Evolutionary conservation across 2,888 invertebrate species (phyloP).

Genomic region (Deilephila elpenor): DNA sequence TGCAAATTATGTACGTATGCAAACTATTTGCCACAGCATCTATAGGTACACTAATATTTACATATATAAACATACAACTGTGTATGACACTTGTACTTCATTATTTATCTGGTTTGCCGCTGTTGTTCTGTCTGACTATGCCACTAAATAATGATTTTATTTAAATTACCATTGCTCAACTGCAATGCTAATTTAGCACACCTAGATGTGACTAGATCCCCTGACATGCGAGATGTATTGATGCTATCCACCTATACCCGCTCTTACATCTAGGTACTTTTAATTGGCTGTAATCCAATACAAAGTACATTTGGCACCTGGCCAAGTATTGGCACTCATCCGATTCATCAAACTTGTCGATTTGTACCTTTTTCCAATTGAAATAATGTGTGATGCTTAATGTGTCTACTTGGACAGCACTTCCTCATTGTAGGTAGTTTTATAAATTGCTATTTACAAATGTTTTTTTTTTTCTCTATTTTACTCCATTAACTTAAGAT

Average conservation of each 20-base stretch:
- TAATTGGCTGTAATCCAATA: slow-evolving; percentile 84
- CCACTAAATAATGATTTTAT: slow-evolving; percentile 43
- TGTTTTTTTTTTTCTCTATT: background rate
- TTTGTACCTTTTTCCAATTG: slow-evolving; percentile 79
- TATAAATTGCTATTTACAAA: background rate
- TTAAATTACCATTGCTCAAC: slow-evolving; percentile 58
- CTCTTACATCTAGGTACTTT: slow-evolving; percentile 72
- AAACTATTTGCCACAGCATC: background rate
- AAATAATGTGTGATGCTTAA: slow-evolving; percentile 58
- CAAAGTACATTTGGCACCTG: slow-evolving; percentile 78
- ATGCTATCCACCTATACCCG: slow-evolving; percentile 63
- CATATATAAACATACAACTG: background rate
- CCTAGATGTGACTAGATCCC: slow-evolving; percentile 69
- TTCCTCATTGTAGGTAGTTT: slow-evolving; percentile 28
- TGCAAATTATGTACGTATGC: background rate
- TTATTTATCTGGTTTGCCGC: slow-evolving; percentile 19
- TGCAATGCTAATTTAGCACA: slow-evolving; percentile 68
- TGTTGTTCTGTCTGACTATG: slow-evolving; percentile 28
- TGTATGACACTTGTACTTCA: slow-evolving; percentile 1
- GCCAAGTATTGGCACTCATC: slow-evolving; percentile 78
- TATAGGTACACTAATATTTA: slow-evolving; percentile 33
- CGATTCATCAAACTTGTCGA: slow-evolving; percentile 80
- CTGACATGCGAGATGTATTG: slow-evolving; percentile 74
- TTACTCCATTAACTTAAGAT: background rate
- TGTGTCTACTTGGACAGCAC: slow-evolving; percentile 43